Evolutionary conservation across 2,888 invertebrate genomes (phyloP).

Genomic region (Sepiola atlantica): DNA sequence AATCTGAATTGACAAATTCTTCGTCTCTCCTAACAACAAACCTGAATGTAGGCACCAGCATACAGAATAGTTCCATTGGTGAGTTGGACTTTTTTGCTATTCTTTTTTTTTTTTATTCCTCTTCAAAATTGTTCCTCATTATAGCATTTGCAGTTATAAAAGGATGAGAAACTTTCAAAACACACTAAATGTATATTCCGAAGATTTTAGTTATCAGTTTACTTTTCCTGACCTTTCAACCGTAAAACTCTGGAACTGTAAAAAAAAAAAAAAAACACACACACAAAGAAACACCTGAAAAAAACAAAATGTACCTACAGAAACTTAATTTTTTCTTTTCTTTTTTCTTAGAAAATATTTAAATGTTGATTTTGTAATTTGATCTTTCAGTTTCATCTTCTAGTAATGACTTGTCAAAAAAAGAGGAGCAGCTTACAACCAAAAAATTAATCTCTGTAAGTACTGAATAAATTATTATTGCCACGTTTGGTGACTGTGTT

Average conservation of each 20-base stretch:
- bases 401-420: background rate
- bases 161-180: too few relatives aligned
- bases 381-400: background rate
- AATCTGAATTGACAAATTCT: constrained; percentile 34
- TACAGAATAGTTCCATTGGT: constrained; percentile 43
- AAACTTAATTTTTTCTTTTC: background rate
- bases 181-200: too few relatives aligned
- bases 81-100: background rate
- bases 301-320: too few relatives aligned
- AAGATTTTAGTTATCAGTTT: too few relatives aligned
- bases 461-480: background rate
- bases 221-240: too few relatives aligned
- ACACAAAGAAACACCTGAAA: too few relatives aligned
- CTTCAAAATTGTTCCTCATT: background rate
- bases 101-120: background rate
- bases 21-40: background rate
- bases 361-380: background rate
- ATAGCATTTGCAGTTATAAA: too few relatives aligned
- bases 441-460: background rate
- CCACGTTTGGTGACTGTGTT: background rate
- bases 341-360: background rate
- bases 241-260: too few relatives aligned
- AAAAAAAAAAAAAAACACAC: too few relatives aligned
- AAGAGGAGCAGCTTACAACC: background rate
- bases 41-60: background rate